Evolutionary conservation across 1,140 invertebrate genomes (phyloP).

Genomic region (Heliconius congener): DNA sequence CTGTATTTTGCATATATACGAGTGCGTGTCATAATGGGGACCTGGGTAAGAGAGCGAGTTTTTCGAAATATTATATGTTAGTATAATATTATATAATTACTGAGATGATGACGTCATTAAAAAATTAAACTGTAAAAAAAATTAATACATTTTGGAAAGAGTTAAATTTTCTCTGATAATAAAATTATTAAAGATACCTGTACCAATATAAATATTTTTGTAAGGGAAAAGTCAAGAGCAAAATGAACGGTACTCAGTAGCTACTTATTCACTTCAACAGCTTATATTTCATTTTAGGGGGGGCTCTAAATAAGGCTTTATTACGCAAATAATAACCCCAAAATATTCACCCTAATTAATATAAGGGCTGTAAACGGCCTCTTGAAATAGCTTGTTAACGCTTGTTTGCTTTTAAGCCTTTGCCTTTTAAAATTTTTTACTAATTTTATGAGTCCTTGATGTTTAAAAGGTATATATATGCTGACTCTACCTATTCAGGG

Average conservation of each 20-base stretch:
- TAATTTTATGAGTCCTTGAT: background rate
- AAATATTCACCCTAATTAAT: slow-evolving; percentile 79
- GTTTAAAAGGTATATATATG: background rate
- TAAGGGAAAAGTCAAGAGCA: slow-evolving; percentile 10
- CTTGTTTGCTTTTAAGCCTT: slow-evolving; percentile 39
- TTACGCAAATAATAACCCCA: slow-evolving; percentile 78
- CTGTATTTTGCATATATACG: too few relatives aligned
- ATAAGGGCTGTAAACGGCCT: slow-evolving; percentile 66
- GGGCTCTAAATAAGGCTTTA: slow-evolving; percentile 78
- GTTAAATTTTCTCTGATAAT: too few relatives aligned
- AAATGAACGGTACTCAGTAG: slow-evolving; percentile 46
- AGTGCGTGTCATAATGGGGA: too few relatives aligned
- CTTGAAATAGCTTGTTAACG: slow-evolving; percentile 53
- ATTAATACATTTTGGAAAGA: too few relatives aligned
- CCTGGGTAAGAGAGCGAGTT: too few relatives aligned
- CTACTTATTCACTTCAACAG: slow-evolving; percentile 69
- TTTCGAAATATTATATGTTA: too few relatives aligned
- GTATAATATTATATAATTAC: too few relatives aligned
- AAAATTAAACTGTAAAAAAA: too few relatives aligned
- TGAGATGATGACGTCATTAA: too few relatives aligned
- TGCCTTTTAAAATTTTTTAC: slow-evolving; percentile 9
- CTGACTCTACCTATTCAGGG: too few relatives aligned
- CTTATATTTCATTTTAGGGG: slow-evolving; percentile 76
- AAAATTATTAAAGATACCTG: too few relatives aligned
- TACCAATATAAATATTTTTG: too few relatives aligned